Conservation (phyloP, 1,140 invertebrate species). For the Cyclina sinensis region DNA sequence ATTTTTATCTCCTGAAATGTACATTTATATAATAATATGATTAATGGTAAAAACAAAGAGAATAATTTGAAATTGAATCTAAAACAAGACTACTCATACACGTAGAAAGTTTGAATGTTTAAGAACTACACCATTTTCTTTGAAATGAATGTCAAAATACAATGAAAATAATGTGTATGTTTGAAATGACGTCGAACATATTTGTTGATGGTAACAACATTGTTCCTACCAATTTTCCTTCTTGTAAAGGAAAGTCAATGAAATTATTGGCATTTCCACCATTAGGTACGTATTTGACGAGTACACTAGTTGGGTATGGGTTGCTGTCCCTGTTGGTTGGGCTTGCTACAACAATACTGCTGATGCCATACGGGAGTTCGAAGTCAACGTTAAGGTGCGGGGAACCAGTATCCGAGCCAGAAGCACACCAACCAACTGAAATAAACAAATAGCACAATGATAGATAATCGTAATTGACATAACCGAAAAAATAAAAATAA, state of each 20-base stretch:
- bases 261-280: slow-evolving; percentile 31
- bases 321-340: neutral
- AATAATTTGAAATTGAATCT: too few species aligned
- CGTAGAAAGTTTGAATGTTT: too few species aligned
- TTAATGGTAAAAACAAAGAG: too few species aligned
- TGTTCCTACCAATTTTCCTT: slow-evolving; percentile 41
- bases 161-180: neutral
- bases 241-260: slow-evolving; percentile 16
- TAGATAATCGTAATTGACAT: too few species aligned
- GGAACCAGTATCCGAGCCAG: neutral
- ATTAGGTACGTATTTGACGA: slow-evolving; percentile 50
- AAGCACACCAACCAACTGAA: slow-evolving; percentile 8
- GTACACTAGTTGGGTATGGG: neutral
- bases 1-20: slow-evolving; percentile 30
- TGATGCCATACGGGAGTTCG: slow-evolving; percentile 43
- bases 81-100: too few species aligned
- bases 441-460: too few species aligned
- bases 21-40: too few species aligned
- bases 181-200: neutral
- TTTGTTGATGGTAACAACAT: neutral
- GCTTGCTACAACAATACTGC: neutral
- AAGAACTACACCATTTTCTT: too few species aligned
- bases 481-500: too few species aligned
- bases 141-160: neutral
- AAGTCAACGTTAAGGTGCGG: neutral